A percentile compares a stretch with the other conserved stretches of the same genome.
Evolutionary conservation across 2,797 vertebrate species (phyloP).

Genomic region (Danionella dracula): DNA sequence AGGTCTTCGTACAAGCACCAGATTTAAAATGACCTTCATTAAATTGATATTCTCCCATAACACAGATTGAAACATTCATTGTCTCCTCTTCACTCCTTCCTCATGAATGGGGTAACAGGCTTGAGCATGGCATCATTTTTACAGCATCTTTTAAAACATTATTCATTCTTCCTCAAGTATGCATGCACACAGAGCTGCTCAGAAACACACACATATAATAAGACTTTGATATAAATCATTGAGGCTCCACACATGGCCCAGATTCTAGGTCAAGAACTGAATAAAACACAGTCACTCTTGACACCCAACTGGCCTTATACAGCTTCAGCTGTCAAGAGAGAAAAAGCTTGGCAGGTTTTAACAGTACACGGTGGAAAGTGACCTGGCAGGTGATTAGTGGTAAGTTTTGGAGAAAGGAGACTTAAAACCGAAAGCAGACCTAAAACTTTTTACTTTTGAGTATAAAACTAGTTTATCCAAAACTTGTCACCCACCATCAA

Average conservation of each 20-base stretch:
- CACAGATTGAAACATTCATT: slow-evolving; percentile 42
- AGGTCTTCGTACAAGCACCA: slow-evolving; percentile 14
- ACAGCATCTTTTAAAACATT: slow-evolving; percentile 28
- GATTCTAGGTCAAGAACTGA: slow-evolving; percentile 18
- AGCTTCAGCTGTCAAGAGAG: slow-evolving; percentile 4
- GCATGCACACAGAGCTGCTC: not conserved
- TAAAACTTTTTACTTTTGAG: too few species aligned
- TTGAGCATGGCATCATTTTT: slow-evolving; percentile 34
- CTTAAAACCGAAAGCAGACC: not conserved
- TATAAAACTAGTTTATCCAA: too few species aligned
- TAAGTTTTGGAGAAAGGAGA: not conserved
- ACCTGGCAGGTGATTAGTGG: not conserved
- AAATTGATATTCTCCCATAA: slow-evolving; percentile 46
- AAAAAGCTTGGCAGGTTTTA: not conserved
- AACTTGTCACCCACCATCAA: not conserved
- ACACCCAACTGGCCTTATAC: slow-evolving; percentile 3
- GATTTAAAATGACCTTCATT: slow-evolving; percentile 50
- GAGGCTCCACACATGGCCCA: slow-evolving; percentile 8
- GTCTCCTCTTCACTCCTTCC: slow-evolving; percentile 28
- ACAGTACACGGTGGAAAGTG: not conserved
- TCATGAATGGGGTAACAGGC: slow-evolving; percentile 33
- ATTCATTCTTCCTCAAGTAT: slow-evolving; percentile 6
- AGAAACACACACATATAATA: slow-evolving; percentile 7
- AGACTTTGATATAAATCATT: slow-evolving; percentile 12
- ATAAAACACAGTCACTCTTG: slow-evolving; percentile 17